Evolutionary conservation across 2,888 invertebrate genomes (phyloP).

Genomic region (Ormia ochracea): DNA sequence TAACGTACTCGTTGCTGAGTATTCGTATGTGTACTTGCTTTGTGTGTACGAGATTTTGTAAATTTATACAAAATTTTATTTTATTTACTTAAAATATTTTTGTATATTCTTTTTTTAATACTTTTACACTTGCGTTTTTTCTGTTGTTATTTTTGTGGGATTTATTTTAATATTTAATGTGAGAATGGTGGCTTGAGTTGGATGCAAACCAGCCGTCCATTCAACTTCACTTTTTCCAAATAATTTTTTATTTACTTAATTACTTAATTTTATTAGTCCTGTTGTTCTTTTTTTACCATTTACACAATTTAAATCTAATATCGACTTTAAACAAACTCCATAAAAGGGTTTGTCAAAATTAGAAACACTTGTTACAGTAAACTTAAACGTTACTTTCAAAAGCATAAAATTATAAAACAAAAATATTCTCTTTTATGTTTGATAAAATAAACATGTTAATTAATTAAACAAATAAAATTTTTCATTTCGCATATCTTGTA

Average conservation of each 20-base stretch:
- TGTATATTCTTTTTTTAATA: constrained; percentile 23
- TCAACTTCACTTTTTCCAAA: constrained; percentile 57
- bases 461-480: background rate
- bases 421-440: background rate
- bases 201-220: constrained; percentile 61
- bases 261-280: background rate
- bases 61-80: constrained; percentile 18
- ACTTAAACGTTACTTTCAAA: constrained; percentile 18
- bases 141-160: background rate
- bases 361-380: constrained; percentile 8
- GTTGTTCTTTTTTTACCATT: background rate
- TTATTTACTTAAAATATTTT: constrained; percentile 23
- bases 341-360: background rate
- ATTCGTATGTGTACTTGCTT: background rate
- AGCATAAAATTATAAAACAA: background rate
- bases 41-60: background rate
- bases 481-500: background rate
- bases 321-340: background rate
- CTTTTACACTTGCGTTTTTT: constrained; percentile 41
- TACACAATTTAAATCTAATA: constrained; percentile 5
- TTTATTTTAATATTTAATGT: constrained; percentile 36
- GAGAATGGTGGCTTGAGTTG: constrained; percentile 32
- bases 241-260: background rate
- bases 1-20: constrained; percentile 13
- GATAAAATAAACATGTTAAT: background rate